Evolutionary conservation across 2,797 vertebrate species (phyloP).

Genomic region (Rhynchotus rufescens): DNA sequence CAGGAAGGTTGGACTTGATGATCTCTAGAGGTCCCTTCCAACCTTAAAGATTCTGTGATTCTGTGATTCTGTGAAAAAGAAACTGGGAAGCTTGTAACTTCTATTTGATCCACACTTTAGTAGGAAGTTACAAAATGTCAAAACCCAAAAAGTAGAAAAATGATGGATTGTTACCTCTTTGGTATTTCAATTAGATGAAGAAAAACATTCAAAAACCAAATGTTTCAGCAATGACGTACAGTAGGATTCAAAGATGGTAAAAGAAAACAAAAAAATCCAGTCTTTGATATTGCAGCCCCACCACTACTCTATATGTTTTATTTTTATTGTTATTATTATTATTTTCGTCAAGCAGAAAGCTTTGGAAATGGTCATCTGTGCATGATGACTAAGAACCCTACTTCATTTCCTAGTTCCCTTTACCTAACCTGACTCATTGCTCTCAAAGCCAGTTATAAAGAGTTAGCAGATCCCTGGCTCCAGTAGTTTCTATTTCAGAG

Average conservation of each 20-base stretch:
- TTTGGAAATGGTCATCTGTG: background rate
- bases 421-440: background rate
- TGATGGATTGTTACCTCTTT: background rate
- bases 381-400: background rate
- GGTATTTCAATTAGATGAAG: background rate
- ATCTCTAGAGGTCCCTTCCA: too few species aligned
- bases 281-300: background rate
- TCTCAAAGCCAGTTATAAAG: background rate
- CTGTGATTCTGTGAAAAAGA: background rate
- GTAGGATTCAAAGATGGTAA: background rate
- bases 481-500: background rate
- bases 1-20: too few species aligned
- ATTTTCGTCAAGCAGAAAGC: rapidly evolving
- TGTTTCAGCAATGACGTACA: background rate
- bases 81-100: background rate
- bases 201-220: background rate
- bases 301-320: background rate
- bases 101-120: background rate
- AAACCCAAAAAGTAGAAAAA: background rate
- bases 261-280: background rate
- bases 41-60: too few species aligned
- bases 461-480: background rate
- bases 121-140: background rate
- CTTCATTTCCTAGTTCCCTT: background rate
- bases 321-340: background rate